Base-by-base conservation (phyloP, 2,888 invertebrate species). In the Copidosoma aretas region DNA sequence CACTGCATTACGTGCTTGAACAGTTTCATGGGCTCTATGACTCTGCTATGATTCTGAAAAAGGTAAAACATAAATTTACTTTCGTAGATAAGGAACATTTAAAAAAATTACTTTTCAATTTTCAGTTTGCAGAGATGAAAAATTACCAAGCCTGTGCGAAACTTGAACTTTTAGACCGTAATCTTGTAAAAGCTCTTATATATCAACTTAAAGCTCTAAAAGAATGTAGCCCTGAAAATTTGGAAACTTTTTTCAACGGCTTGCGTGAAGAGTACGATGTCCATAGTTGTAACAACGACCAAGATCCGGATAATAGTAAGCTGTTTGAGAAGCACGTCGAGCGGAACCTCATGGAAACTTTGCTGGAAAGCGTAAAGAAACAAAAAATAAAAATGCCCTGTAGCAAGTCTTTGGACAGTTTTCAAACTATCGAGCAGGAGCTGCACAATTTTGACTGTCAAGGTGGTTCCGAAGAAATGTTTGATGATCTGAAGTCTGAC, bases 71-170 rank as follows among this genome's bases (percentile, higher is more conserved):
- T 8, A 32, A 32, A 32, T 32, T 32, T 8, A 32, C 76, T 73
- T 60, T 61, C 24, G 46, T 32, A 14, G 15, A 54, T 22, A 10
- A 5, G 10, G 8, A 46, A 8, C 4, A 46, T 12, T 46, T 14
- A 2, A 12, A 46, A 32, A 32, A 32, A 5, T 52, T 32, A 19
- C 19, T 19, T 63, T 58, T 62, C 58, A 58, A 46, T 71, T 69
- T 39, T 5, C 75, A 86, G 85, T 84, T 86, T 68, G 61, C 82
- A 5, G 82, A 84, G 68, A 73, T 84, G 53, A 82, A 82, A 60
- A 85, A 86, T 73, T 84, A 82, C 73, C 84, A 86, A 76, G 86
- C 85, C 12, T 84, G 85, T 41, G 82, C 86, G 1, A 84, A 86
- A 73, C 73, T 86, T 32, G 83, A 85, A 25, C 77, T 84, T 19